Evolutionary conservation across 1,140 invertebrate genomes (phyloP), one percentile per base, ranked within the genome.

Genomic region (Protaetia brevitarsis): DNA sequence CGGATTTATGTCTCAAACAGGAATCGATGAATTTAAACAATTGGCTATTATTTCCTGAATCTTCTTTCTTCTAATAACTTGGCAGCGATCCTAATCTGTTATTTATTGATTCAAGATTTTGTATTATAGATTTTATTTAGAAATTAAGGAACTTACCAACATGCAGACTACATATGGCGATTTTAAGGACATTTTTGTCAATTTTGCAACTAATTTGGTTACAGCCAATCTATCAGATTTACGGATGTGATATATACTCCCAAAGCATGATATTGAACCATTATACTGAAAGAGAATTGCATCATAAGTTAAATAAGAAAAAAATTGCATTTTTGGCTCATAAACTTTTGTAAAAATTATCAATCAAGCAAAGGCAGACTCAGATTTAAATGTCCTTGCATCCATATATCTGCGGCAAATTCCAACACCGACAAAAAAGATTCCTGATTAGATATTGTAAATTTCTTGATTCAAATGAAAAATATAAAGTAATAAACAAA

Each of bases 251-350:
- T 98, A 98, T 10, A 99, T 82, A 99, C 85, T 34, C 94, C 97
- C n/a, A 99, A 81, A 5, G 97, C 97, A 83, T 99, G 97, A 80
- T 97, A 99, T 80, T 98, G 93, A n/a, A 95, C 92, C 92, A 95
- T 94, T 0, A 90, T 84, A 72, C 90, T 90, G 71, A 60, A 76
- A 74, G 65, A 16, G 31, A 60, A 68, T 30, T 3, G n/a, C n/a
- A n/a, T n/a, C n/a, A n/a, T n/a, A n/a, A n/a, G n/a, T n/a, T n/a
- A n/a, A n/a, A n/a, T n/a, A n/a, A n/a, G n/a, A n/a, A n/a, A n/a
- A n/a, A n/a, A n/a, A n/a, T n/a, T n/a, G n/a, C n/a, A n/a, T n/a
- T n/a, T n/a, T n/a, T n/a, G n/a, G n/a, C n/a, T n/a, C n/a, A n/a
- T n/a, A n/a, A n/a, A n/a, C n/a, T n/a, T n/a, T n/a, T n/a, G n/a